Base-by-base conservation (phyloP, 23 tunicate species). In the Ciona savignyi region DNA sequence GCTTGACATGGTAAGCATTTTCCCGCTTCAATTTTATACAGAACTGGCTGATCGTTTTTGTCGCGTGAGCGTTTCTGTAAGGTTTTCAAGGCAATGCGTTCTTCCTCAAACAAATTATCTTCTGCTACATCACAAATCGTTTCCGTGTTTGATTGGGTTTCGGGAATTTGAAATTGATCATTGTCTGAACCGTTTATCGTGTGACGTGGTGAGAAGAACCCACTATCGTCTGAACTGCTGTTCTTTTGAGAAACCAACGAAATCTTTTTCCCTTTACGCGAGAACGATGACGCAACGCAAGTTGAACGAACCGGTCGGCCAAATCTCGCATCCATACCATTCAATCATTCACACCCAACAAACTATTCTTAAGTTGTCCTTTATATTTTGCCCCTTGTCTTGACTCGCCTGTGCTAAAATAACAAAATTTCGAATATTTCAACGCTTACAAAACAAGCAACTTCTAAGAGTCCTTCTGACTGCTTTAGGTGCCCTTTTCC, bases 181-280 rank as follows among this genome's bases (percentile, higher is more conserved):
- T 22, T 11, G 4, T 9, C 4, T 19, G 9, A 63, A 25, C 28
- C 24, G 24, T 63, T 63, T 63, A 56, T 27, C 6, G 56, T 29
- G 35, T 30, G 25, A 4, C 67, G 60, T 20, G 87, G 80, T 23
- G 76, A 82, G 26, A 33, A 35, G 69, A 82, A 75, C 51, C 87
- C 87, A 35, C 87, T 82, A 34, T 82, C 87, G 33, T 82, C 76
- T 2, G 74, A 81, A 30, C 77, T 80, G 11, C 25, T 48, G 24
- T 34, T 23, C 29, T 33, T 28, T 19, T 21, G 25, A 1, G 30
- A 22, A 26, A 35, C 71, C 23, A 80, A 56, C 62, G 85, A 72
- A 62, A 63, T 72, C 23, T 80, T 72, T 34, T 26, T 72, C 6
- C 85, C 71, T 15, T 62, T 29, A 28, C 85, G 25, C 27, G 31